Evolutionary conservation across 2,113 vertebrate species (phyloP).

Genomic region (Copsychus sechellarum): DNA sequence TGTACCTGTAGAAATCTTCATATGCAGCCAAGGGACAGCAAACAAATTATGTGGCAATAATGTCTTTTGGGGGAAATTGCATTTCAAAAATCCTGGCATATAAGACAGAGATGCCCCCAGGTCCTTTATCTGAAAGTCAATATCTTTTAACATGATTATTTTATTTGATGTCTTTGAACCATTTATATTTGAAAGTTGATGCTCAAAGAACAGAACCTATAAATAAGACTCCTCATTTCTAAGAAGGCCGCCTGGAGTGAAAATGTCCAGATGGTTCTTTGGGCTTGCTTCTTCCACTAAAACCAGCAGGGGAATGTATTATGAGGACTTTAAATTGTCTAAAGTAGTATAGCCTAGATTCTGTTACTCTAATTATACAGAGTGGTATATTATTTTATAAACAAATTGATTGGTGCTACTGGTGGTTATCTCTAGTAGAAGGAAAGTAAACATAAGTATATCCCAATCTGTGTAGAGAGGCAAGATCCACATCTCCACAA

Average conservation of each 20-base stretch:
- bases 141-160: not conserved
- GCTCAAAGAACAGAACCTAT: not conserved
- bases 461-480: not conserved
- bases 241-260: not conserved
- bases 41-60: not conserved
- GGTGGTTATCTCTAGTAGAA: not conserved
- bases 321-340: not conserved
- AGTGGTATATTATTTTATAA: not conserved
- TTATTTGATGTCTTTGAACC: not conserved
- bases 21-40: fast-evolving
- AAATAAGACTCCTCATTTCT: not conserved
- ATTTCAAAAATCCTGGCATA: not conserved
- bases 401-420: not conserved
- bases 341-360: not conserved
- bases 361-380: not conserved
- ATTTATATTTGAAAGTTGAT: not conserved
- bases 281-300: not conserved
- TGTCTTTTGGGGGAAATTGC: not conserved
- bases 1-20: not conserved
- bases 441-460: not conserved
- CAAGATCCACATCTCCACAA: not conserved
- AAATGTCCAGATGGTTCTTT: not conserved
- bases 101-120: not conserved
- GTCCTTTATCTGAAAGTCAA: not conserved
- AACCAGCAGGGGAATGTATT: not conserved